Evolutionary conservation across 2,888 invertebrate genomes (phyloP).

Genomic region (Coecobrya sp.): DNA sequence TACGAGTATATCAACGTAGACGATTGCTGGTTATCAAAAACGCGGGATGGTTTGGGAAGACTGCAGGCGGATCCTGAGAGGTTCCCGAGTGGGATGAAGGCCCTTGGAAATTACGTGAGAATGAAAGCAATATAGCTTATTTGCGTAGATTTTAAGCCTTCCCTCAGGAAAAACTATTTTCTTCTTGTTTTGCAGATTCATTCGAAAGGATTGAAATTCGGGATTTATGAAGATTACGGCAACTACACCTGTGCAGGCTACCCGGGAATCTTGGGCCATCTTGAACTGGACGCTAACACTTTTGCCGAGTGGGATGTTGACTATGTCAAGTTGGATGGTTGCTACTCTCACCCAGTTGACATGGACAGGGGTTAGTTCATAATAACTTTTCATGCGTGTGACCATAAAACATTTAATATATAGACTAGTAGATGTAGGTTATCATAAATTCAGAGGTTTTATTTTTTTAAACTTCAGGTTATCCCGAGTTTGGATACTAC

Average conservation of each 20-base stretch:
- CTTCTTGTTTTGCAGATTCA: constrained; percentile 89
- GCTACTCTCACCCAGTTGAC: constrained; percentile 95
- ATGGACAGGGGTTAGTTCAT: constrained; percentile 92
- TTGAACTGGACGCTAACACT: constrained; percentile 95
- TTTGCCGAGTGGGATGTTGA: constrained; percentile 99
- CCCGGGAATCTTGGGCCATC: constrained; percentile 96
- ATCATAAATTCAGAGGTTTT: too few species aligned
- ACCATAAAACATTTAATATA: too few species aligned
- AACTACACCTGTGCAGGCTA: constrained; percentile 99
- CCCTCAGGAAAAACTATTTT: too few species aligned
- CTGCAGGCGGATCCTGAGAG: constrained; percentile 95
- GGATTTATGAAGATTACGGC: constrained; percentile 99
- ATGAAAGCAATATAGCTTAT: constrained; percentile 88
- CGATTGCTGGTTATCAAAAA: constrained; percentile 97
- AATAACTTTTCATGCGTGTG: too few species aligned
- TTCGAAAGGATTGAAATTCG: constrained; percentile 97
- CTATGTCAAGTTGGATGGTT: constrained; percentile 98
- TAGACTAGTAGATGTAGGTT: too few species aligned
- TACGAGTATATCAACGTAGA: constrained; percentile 97
- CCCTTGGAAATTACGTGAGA: constrained; percentile 97
- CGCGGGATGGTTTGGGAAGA: constrained; percentile 92
- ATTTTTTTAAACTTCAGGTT: too few species aligned
- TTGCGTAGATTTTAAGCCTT: background rate
- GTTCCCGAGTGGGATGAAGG: constrained; percentile 97
- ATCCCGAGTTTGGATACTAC: constrained; percentile 96